Evolutionary conservation across 2,888 invertebrate species (phyloP), one percentile per base, ranked within the genome.

Genomic region (Andrena chrysosceles): DNA sequence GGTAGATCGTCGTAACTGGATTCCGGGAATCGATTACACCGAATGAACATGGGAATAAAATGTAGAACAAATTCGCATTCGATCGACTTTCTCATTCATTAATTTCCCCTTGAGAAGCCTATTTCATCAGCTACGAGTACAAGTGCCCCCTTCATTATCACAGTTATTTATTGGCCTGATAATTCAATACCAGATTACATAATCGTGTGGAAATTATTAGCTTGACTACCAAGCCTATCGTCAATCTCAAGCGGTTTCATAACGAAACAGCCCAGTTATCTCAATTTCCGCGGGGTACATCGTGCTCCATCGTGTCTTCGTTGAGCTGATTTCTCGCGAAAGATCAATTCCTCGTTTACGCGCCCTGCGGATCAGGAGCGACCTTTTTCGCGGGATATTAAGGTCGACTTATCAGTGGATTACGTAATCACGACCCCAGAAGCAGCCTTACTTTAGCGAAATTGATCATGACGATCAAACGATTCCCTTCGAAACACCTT

Each of bases 131-230:
- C 67, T 10, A 13, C 0, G 23, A 67, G 7, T 10, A 20, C 42
- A 23, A 35, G 42, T 54, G 35, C n/a, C 56, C 29, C 8, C 10
- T 10, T 20, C 23, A 8, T 72, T 54, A 63, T 49, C 67, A 7
- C 20, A 10, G 2, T 52, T 71, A 63, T 62, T 71, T 67, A 62
- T 35, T 62, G 35, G 16, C n/a, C 31, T 20, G 63, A 33, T 66
- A 72, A 59, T 7, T 66, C 33, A 66, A 48, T 56, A n/a, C n/a
- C 13, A 26, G 59, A 68, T 74, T 74, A 74, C 54, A 54, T 23
- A 56, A 63, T 31, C 48, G 20, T 26, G 62, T 59, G 68, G 67
- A 74, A 68, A 75, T 68, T 74, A 68, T 74, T 60, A 42, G 26
- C 20, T 26, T 13, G n/a, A 7, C 42, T 42, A 42, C 16, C 48